Base-by-base conservation (phyloP, 2,113 vertebrate species). In the Toxotes jaculatrix region DNA sequence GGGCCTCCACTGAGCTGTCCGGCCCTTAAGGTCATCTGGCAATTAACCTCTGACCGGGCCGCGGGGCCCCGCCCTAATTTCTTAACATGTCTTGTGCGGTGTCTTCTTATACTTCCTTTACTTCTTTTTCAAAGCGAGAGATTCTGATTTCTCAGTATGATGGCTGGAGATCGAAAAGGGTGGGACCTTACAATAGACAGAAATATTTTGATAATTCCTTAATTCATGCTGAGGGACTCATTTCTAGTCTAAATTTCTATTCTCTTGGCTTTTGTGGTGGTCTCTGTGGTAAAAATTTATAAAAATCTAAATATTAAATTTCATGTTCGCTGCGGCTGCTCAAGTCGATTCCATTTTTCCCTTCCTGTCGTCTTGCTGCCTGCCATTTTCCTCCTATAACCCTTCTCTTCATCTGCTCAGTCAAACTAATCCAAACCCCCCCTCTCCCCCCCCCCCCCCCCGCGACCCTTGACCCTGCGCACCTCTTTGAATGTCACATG, bases 401-500 rank as follows among this genome's bases (percentile, higher is more conserved):
- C 45, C 53, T 38, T 36, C 51, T 72, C 71, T 47, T 69, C 40
- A 3, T 72, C 87, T 79, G 79, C 63, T 70, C 77, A 53, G 68
- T 69, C 83, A 66, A 72, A 82, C 83, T 91, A 92, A 92, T 91
- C 87, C 85, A 78, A 79, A 27, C 49, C 59, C 61, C n/a, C 43
- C 21, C 84, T 78, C n/a, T 55, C 73, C 69, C 60, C 56, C 9
- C 56, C 31, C 69, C 56, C 47, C 80, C 43, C 69, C 82, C 64
- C 34, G 31, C 31, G 80, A 92, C 95, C 95, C 80, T 74, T 92
- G 89, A 94, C 94, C 94, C 89, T 8, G 62, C 84, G 92, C 94
- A 95, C 93, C 94, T 95, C 93, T 93, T 87, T 89, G 78, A 87
- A 80, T 89, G 93, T 95, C 95, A 95, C 94, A 95, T 95, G 95